These are phyloP conservation scores for Agonum fuliginosum DNA, from an alignment of 2,888 invertebrate genomes.

Conservation along the genomic window DNA sequence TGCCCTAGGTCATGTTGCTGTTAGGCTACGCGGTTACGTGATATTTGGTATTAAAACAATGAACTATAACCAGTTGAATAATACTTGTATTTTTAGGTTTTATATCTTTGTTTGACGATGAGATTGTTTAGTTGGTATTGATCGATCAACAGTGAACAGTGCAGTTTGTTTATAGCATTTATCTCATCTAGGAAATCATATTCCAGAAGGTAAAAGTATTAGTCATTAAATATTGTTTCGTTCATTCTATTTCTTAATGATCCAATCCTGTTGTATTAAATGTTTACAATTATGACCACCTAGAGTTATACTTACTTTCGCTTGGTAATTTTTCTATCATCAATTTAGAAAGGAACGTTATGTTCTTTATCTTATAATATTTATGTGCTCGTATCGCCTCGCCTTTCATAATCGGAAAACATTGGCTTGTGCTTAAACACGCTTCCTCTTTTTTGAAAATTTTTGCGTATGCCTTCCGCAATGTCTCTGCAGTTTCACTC, in stretches of 20 bases:
- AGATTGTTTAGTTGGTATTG: too few species aligned
- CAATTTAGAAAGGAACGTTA: conserved; percentile 30
- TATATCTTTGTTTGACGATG: neutral
- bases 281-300: neutral
- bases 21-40: conserved; percentile 18
- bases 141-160: neutral
- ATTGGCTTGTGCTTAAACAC: conserved; percentile 3
- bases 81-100: conserved; percentile 8
- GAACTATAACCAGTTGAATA: conserved; percentile 12
- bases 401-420: conserved; percentile 26
- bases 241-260: conserved; percentile 9
- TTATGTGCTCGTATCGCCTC: conserved; percentile 33
- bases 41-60: conserved; percentile 18
- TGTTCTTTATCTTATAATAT: conserved; percentile 11
- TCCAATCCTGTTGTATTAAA: conserved; percentile 18
- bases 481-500: neutral
- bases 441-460: conserved; percentile 1
- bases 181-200: conserved; percentile 25
- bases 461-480: conserved; percentile 23
- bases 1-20: conserved; percentile 28
- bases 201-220: conserved; percentile 14
- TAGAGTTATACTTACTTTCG: conserved; percentile 20
- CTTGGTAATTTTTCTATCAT: conserved; percentile 24
- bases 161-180: too few species aligned
- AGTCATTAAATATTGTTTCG: neutral